These are phyloP conservation scores for Tupaia tana DNA, from an alignment of 2,113 vertebrate species.

Conservation along the genomic window DNA sequence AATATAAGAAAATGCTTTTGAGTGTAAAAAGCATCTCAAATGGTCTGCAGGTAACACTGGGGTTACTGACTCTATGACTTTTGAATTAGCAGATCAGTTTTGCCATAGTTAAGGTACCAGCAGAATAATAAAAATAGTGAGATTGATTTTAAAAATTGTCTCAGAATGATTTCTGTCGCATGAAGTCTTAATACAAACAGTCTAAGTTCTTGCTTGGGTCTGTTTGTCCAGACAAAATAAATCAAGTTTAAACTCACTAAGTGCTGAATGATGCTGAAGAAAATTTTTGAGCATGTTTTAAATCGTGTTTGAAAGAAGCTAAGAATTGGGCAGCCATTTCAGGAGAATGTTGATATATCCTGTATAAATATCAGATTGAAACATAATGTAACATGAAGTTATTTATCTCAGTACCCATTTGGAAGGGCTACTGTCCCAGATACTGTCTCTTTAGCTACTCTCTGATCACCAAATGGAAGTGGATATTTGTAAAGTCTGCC, in stretches of 20 bases:
- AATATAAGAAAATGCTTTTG: conserved; percentile 68
- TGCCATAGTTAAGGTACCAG: conserved; percentile 76
- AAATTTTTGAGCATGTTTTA: not conserved
- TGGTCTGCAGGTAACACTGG: conserved; percentile 59
- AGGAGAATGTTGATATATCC: not conserved
- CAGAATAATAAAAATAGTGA: conserved; percentile 63
- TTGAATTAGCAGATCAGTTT: conserved; percentile 72
- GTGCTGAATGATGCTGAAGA: conserved; percentile 41
- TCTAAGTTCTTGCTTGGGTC: conserved; percentile 51
- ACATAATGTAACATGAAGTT: not conserved
- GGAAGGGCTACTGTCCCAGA: conserved; percentile 20
- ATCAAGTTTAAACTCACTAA: not conserved
- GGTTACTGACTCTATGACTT: conserved; percentile 68
- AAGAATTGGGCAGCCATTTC: conserved; percentile 5
- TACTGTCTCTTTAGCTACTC: not conserved
- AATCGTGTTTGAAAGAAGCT: not conserved
- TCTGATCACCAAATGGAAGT: not conserved
- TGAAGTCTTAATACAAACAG: not conserved
- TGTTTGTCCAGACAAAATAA: conserved; percentile 45
- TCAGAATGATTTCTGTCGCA: conserved; percentile 52
- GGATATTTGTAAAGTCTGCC: not conserved
- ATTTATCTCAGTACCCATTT: not conserved
- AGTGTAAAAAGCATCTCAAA: conserved; percentile 54
- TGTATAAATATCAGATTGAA: not conserved
- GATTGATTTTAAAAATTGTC: conserved; percentile 66